Base-by-base conservation (phyloP, 2,888 invertebrate species). In the Deroplatys truncata region DNA sequence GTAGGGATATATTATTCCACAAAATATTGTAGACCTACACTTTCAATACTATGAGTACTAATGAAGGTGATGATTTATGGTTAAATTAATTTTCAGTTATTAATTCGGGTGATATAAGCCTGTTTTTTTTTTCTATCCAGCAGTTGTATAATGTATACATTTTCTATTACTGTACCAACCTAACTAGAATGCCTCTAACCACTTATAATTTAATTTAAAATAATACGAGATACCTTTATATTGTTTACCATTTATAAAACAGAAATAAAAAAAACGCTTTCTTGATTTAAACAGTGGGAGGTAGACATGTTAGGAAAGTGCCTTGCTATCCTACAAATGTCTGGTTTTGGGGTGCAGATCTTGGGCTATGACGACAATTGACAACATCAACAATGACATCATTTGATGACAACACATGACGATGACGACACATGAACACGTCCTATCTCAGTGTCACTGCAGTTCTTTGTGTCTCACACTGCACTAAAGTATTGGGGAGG, bases 141-240 rank as follows among this genome's bases (percentile, higher is more conserved):
- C 85, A 56, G 35, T 88, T 90, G 84, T 82, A 90, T 85, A 84
- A 87, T 83, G 85, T 90, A 90, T 84, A 90, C 88, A 90, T 84
- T 86, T 90, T 82, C 88, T 90, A 89, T 89, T 91, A 90, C 49
- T 86, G 86, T 86, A 86, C 31, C 88, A 91, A 91, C 90, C 90
- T 90, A 90, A 88, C 90, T 91, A 90, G 84, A 90, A 89, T 88
- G 86, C 87, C 82, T 84, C 90, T 90, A 89, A 89, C 88, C 88
- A 89, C 88, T 88, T 82, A 85, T 88, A 83, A 85, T 88, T 82
- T 16, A 88, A 49, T 72, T 72, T 72, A 72, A 88, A 88, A 88
- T 88, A 49, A 88, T 88, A 88, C 28, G 35, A 84, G 56, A 85
- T 88, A 85, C 84, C 84, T 88, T 56, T 88, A 84, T 88, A 88